These are phyloP conservation scores for Drosophila birchii DNA, from an alignment of 2,888 invertebrate genomes.

Conservation along the genomic window DNA sequence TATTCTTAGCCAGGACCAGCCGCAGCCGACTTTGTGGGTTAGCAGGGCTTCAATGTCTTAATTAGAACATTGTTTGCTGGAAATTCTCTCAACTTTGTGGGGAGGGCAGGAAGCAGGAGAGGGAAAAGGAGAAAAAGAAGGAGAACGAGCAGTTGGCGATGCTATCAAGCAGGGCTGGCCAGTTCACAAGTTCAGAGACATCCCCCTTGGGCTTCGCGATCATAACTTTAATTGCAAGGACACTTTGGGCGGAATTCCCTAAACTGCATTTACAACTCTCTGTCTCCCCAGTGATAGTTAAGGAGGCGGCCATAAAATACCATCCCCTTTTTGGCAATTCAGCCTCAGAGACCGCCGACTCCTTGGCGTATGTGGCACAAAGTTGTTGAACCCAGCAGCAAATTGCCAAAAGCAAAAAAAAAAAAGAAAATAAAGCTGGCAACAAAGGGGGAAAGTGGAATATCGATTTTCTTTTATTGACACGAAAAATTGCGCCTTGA, in stretches of 20 bases:
- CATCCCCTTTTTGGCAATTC: constrained; percentile 1
- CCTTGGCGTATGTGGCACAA: constrained; percentile 58
- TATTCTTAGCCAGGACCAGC: constrained; percentile 11
- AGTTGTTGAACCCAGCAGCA: constrained; percentile 67
- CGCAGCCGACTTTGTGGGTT: constrained; percentile 20
- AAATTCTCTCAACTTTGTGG: constrained; percentile 19
- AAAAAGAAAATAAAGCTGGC: neutral
- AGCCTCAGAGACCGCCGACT: neutral
- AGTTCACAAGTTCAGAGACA: constrained; percentile 6
- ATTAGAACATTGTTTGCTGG: constrained; percentile 57
- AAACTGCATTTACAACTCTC: constrained; percentile 27
- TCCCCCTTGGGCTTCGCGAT: constrained; percentile 2
- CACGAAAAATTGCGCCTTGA: constrained; percentile 76
- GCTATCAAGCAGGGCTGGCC: neutral
- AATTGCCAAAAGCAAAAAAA: constrained; percentile 38
- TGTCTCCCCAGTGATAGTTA: neutral
- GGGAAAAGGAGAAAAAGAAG: neutral
- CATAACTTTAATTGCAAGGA: constrained; percentile 40
- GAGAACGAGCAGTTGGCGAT: neutral
- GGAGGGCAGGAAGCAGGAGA: neutral
- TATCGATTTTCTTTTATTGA: constrained; percentile 76
- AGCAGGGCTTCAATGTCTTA: constrained; percentile 48
- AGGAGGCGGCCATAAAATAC: neutral
- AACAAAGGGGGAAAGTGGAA: constrained; percentile 14
- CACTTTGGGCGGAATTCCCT: constrained; percentile 26